phyloP scores from a whole-genome alignment of 2,888 invertebrate genomes.

The Thera obeliscata region DNA sequence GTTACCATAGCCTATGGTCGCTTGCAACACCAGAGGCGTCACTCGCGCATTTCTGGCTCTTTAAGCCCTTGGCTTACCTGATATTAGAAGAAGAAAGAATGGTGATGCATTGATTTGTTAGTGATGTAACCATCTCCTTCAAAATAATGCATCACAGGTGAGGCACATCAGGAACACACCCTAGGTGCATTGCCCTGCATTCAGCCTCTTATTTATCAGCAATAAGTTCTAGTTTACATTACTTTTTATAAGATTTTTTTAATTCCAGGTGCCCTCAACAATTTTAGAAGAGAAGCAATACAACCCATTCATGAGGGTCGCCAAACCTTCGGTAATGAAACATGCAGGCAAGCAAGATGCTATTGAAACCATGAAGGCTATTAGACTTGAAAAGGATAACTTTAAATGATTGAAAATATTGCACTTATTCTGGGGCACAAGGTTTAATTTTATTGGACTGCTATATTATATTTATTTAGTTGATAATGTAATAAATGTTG shows the following conservation, averaged over 20 bases:
- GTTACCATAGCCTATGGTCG: too few relatives aligned
- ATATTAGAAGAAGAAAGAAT: too few relatives aligned
- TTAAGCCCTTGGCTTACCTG: too few relatives aligned
- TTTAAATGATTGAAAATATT: constrained; percentile 80
- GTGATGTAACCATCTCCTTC: too few relatives aligned
- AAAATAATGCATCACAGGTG: too few relatives aligned
- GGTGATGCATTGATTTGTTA: too few relatives aligned
- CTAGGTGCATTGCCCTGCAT: too few relatives aligned
- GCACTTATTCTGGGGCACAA: constrained; percentile 19
- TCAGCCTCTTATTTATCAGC: too few relatives aligned
- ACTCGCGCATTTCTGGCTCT: too few relatives aligned
- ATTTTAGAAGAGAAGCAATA: constrained; percentile 94
- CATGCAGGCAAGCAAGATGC: constrained; percentile 87
- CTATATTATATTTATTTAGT: constrained; percentile 12
- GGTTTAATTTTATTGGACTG: constrained; percentile 1
- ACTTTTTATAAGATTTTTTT: background rate
- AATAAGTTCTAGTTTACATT: background rate
- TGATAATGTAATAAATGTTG: constrained; percentile 10
- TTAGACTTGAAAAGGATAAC: constrained; percentile 92
- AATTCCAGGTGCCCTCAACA: constrained; percentile 90
- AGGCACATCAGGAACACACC: too few relatives aligned
- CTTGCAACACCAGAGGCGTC: too few relatives aligned
- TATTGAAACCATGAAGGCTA: constrained; percentile 90
- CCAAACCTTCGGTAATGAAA: constrained; percentile 85
- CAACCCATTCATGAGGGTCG: constrained; percentile 98